These are phyloP conservation scores for Perca flavescens DNA, from an alignment of 2,113 vertebrate genomes.

Conservation along the genomic window DNA sequence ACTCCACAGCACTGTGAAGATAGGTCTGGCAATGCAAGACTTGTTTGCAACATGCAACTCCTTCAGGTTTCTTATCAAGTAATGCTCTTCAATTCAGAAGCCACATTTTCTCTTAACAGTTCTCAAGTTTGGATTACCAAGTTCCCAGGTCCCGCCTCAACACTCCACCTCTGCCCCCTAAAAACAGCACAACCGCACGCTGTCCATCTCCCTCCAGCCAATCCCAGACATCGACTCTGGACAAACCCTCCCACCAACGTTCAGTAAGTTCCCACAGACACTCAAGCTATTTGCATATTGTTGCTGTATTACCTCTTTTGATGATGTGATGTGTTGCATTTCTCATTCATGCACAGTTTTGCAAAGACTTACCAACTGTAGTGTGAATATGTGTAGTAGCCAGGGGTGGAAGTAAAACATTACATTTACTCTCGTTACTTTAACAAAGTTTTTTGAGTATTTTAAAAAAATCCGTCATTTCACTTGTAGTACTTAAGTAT, in stretches of 20 bases:
- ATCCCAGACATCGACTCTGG: background rate
- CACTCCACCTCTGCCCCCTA: conserved; percentile 75
- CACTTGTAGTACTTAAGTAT: background rate
- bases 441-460: background rate
- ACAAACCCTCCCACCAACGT: conserved; percentile 21
- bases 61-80: background rate
- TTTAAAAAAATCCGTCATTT: background rate
- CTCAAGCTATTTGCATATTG: background rate
- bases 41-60: background rate
- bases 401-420: background rate
- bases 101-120: conserved; percentile 43
- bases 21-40: too few relatives aligned
- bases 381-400: background rate
- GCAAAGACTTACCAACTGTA: background rate
- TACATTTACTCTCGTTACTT: background rate
- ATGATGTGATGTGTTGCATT: background rate
- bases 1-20: too few relatives aligned
- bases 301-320: background rate
- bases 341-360: conserved; percentile 3
- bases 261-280: conserved; percentile 39
- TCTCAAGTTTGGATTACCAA: conserved; percentile 72
- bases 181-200: conserved; percentile 32
- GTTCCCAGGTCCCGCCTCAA: conserved; percentile 39
- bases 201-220: conserved; percentile 25
- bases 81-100: too few relatives aligned